Evolutionary conservation across 2,113 vertebrate genomes (phyloP), one percentile per base, ranked within the genome.

Genomic region (Penelope pileata): DNA sequence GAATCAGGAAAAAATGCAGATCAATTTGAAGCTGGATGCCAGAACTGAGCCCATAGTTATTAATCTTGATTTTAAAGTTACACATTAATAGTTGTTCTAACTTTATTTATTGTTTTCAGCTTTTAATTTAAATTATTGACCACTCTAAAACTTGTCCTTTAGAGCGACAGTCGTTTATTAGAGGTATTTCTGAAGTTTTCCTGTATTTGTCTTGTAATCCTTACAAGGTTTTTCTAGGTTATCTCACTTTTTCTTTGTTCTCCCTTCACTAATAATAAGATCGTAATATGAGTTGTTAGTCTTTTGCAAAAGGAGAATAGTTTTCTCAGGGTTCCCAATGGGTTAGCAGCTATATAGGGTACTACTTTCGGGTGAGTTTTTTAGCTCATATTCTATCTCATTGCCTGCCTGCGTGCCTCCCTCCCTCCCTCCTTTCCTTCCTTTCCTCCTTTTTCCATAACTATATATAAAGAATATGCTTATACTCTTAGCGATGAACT

Each of bases 301-400:
- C 24, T 4, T 2, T 1, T 4, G 5, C 32, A 38, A 26, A 70
- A 54, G 0, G 4, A 83, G 24, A 53, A 22, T 7, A 7, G 5
- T 63, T 80, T 91, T 34, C 48, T 12, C 26, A 32, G n/a, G 10
- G 21, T 3, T 81, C 45, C 32, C 22, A 16, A 10, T 2, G 42
- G 29, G 16, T 36, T 60, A 40, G 36, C 10, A 1, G 5, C 40
- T n/a, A 7, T 19, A 9, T 9, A 12, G 16, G 3, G 16, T 69
- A 4, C 30, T 75, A 9, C 13, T 79, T 3, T 16, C 22, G 27
- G 2, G 7, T 45, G 17, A 2, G 10, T 3, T 19, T 83, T 70
- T 67, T 42, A 16, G 12, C 18, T 84, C 56, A 27, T 63, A 7
- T 50, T 72, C 27, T 38, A 7, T 62, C 56, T 50, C 2, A 0